These are phyloP conservation scores for Hipparchia semele DNA, from an alignment of 2,888 invertebrate species.

Conservation along the genomic window DNA sequence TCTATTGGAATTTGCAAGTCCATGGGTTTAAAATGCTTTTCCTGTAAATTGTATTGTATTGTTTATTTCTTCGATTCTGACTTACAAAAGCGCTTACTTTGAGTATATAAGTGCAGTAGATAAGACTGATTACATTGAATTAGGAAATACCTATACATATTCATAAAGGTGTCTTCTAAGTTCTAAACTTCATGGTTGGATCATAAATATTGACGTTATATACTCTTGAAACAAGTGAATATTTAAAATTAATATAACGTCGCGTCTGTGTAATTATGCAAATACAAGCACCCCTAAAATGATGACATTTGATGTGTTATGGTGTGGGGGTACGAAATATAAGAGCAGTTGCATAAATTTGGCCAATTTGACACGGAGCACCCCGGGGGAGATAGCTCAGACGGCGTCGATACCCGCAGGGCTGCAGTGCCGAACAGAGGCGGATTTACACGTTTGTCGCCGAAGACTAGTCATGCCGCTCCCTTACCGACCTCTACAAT, in stretches of 20 bases:
- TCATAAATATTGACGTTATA: not conserved
- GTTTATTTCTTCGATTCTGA: too few species aligned
- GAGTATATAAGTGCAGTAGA: too few species aligned
- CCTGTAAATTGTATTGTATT: too few species aligned
- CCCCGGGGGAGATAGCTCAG: conserved; percentile 36
- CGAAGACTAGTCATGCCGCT: too few species aligned
- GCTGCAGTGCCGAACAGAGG: conserved; percentile 30
- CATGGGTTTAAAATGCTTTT: too few species aligned
- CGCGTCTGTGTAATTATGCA: conserved; percentile 54
- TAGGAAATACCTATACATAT: too few species aligned
- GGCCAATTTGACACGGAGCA: conserved; percentile 73
- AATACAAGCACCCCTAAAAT: conserved; percentile 61
- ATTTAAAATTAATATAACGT: conserved; percentile 28
- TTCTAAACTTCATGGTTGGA: too few species aligned
- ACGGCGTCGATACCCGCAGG: conserved; percentile 19
- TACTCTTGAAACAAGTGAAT: conserved; percentile 17
- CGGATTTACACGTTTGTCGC: not conserved
- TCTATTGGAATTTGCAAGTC: too few species aligned
- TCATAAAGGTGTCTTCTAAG: too few species aligned
- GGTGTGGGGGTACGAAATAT: conserved; percentile 51
- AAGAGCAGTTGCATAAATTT: conserved; percentile 77
- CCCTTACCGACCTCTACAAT: too few species aligned
- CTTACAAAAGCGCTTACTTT: too few species aligned
- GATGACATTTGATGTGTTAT: conserved; percentile 74
- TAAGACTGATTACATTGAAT: too few species aligned